A percentile compares a stretch with the other conserved stretches of the same genome.
phyloP scores from a whole-genome alignment of 37 sponge, comb jelly and placozoan genomes.

The Crambe crambe region DNA sequence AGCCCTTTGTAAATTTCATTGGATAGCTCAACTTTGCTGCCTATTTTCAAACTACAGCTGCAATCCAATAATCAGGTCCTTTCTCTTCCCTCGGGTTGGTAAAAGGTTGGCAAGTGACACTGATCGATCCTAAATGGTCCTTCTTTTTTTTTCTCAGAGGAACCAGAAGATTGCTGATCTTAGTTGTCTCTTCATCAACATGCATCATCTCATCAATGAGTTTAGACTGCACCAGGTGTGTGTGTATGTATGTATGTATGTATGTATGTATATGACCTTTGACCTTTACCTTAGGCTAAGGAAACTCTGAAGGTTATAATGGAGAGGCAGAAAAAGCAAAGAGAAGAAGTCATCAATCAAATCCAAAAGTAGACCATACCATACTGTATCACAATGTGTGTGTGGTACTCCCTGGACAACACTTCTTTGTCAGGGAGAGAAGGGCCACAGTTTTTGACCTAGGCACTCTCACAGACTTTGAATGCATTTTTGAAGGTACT shows the following conservation, averaged over 20 bases:
- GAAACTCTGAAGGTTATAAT: constrained; percentile 87
- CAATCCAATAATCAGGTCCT: too few relatives aligned
- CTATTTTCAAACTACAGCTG: too few relatives aligned
- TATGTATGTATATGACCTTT: too few relatives aligned
- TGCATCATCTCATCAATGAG: constrained; percentile 95
- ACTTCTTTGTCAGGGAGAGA: not conserved
- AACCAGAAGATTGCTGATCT: constrained; percentile 77
- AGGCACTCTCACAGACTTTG: too few relatives aligned
- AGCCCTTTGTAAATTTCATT: too few relatives aligned
- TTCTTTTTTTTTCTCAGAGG: constrained; percentile 43
- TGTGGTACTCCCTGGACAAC: not conserved
- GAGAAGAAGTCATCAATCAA: constrained; percentile 66
- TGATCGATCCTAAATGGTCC: not conserved
- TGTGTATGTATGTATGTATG: too few relatives aligned
- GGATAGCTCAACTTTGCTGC: too few relatives aligned
- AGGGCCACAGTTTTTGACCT: too few relatives aligned
- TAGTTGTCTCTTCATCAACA: constrained; percentile 85
- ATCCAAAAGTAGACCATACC: constrained; percentile 39
- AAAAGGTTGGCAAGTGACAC: not conserved
- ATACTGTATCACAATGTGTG: not conserved
- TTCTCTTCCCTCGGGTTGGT: too few relatives aligned
- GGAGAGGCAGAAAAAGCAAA: constrained; percentile 87
- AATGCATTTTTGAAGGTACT: too few relatives aligned
- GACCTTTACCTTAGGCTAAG: constrained; percentile 77
- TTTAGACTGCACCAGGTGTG: constrained; percentile 88